A percentile compares a stretch with the other conserved stretches of the same genome.
Conservation (phyloP, 2,113 vertebrate species). For the Microtus richardsoni region DNA sequence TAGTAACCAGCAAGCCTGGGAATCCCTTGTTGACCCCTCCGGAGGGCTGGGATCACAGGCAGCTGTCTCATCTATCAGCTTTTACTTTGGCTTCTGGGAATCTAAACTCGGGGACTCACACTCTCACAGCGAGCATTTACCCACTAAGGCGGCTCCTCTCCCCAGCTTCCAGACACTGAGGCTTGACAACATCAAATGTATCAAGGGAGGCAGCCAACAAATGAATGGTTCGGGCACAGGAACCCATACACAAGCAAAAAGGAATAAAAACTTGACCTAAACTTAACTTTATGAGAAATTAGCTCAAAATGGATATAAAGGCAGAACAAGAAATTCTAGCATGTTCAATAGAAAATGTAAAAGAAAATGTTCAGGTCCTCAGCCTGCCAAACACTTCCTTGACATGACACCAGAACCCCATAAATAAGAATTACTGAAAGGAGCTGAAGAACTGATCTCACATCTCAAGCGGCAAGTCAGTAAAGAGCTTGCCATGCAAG, state of each 20-base stretch:
- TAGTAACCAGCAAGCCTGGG: background rate
- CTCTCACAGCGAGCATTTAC: background rate
- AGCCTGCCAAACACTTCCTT: background rate
- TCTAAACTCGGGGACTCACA: background rate
- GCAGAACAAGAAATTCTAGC: slow-evolving; percentile 10
- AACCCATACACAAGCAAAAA: background rate
- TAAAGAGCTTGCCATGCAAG: background rate
- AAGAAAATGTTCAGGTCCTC: background rate
- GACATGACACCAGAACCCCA: background rate
- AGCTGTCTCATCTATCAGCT: background rate
- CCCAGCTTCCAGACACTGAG: background rate
- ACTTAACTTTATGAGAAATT: background rate
- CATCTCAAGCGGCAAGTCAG: background rate
- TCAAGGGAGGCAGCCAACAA: background rate
- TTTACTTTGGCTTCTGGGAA: background rate
- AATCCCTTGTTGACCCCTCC: background rate
- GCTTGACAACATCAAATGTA: background rate
- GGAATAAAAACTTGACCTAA: background rate
- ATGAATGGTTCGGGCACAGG: background rate
- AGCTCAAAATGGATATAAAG: background rate
- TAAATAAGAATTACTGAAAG: background rate
- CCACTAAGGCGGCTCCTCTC: background rate
- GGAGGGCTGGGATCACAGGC: background rate
- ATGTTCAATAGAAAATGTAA: background rate
- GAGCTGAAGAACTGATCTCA: no score